Evolutionary conservation across 1,140 invertebrate genomes (phyloP).

Genomic region (Mercenaria mercenaria): DNA sequence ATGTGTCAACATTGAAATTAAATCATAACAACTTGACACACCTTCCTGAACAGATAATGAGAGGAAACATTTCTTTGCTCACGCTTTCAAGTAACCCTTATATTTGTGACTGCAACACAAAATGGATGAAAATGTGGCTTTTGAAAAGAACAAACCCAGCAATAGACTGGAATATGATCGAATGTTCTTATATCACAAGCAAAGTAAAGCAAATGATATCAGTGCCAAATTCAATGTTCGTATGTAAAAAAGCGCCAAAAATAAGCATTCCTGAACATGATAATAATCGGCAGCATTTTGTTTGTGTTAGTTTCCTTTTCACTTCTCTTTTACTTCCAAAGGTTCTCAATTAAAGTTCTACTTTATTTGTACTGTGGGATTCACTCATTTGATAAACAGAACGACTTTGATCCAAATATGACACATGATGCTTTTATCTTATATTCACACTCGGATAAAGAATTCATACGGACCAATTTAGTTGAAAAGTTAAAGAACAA

Average conservation of each 20-base stretch:
- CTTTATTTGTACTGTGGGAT: neutral
- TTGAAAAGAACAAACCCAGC: neutral
- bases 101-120: neutral
- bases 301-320: neutral
- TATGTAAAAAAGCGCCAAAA: neutral
- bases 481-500: neutral
- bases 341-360: neutral
- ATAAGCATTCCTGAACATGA: neutral
- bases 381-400: conserved; percentile 1
- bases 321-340: neutral
- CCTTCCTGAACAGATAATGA: neutral
- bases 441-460: neutral
- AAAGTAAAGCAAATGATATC: neutral
- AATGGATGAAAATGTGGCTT: neutral
- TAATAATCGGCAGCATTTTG: neutral
- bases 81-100: neutral
- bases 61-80: neutral
- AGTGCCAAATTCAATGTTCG: neutral
- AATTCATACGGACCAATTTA: neutral
- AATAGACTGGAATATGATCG: neutral
- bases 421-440: neutral
- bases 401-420: neutral
- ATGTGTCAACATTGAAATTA: neutral
- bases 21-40: neutral
- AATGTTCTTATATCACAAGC: neutral